These are phyloP conservation scores for Columba livia DNA, from an alignment of 2,113 vertebrate species.

Conservation along the genomic window DNA sequence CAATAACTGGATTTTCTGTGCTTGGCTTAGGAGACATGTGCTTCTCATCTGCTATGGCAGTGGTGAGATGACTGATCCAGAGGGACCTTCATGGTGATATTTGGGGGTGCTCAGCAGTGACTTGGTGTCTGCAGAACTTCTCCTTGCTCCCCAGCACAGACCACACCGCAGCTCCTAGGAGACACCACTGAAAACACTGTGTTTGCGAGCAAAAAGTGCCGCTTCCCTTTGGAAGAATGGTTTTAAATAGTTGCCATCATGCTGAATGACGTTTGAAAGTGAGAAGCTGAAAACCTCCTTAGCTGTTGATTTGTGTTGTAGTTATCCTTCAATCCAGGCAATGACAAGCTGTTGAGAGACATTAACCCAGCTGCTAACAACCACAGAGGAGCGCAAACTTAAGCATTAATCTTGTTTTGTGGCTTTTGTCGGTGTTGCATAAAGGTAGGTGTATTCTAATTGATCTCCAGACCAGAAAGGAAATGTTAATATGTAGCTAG, in stretches of 20 bases:
- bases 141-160: neutral
- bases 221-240: neutral
- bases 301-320: neutral
- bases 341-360: neutral
- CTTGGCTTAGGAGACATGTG: neutral
- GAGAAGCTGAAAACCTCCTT: neutral
- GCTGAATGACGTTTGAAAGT: neutral
- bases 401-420: conserved; percentile 5
- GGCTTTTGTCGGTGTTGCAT: neutral
- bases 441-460: neutral
- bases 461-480: conserved; percentile 7
- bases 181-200: neutral
- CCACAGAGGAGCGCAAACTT: neutral
- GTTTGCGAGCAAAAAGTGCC: neutral
- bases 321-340: neutral
- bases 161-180: neutral
- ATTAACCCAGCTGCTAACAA: neutral
- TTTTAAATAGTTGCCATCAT: neutral
- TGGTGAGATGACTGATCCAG: neutral
- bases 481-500: neutral
- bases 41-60: neutral
- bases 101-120: neutral
- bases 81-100: neutral
- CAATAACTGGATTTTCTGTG: neutral
- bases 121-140: neutral